phyloP scores from a whole-genome alignment of 2,888 invertebrate species.

The Napeogenes sylphis region DNA sequence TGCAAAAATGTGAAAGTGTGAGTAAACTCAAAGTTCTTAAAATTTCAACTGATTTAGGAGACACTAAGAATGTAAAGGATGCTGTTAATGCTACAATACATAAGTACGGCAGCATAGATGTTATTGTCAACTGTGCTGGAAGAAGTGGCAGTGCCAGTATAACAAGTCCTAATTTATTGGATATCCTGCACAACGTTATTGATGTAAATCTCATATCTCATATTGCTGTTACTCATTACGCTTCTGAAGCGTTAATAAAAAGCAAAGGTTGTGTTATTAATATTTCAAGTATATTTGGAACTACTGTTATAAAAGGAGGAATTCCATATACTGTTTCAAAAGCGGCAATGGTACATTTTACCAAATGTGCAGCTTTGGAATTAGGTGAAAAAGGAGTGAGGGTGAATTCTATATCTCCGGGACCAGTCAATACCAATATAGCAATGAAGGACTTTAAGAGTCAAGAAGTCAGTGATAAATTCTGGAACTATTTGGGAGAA shows the following conservation, averaged over 20 bases:
- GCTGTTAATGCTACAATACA: constrained; percentile 4
- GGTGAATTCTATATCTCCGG: constrained; percentile 1
- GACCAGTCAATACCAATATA: neutral
- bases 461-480: neutral
- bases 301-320: neutral
- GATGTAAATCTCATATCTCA: neutral
- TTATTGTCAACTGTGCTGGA: constrained; percentile 11
- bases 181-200: neutral
- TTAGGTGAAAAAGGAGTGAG: neutral
- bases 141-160: neutral
- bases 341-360: neutral
- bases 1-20: constrained; percentile 10
- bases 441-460: neutral
- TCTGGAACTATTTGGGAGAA: neutral
- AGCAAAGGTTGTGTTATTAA: constrained; percentile 4
- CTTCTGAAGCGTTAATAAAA: neutral
- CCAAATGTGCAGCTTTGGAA: constrained; percentile 2
- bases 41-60: constrained; percentile 1
- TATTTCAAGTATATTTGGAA: neutral
- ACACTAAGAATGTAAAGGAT: constrained; percentile 6
- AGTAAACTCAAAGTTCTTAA: constrained; percentile 8
- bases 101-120: constrained; percentile 8
- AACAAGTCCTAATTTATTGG: neutral
- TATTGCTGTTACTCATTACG: neutral
- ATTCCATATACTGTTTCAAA: neutral